phyloP scores from a whole-genome alignment of 2,888 invertebrate genomes.

The Hypsopygia costalis region DNA sequence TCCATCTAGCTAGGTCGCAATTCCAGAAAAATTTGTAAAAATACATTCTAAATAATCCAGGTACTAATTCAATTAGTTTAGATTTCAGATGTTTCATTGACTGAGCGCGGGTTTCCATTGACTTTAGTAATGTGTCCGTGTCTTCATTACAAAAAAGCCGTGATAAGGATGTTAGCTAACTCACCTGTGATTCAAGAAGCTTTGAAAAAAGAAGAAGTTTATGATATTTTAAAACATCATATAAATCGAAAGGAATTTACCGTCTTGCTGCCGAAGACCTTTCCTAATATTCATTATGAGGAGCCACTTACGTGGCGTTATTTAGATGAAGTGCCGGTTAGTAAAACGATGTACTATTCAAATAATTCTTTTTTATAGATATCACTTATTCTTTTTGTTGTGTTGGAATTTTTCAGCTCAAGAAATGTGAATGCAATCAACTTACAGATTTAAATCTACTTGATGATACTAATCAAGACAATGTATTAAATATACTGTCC shows the following conservation, averaged over 20 bases:
- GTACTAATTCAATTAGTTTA: no score
- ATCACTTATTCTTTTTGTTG: no score
- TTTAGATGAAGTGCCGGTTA: slow-evolving; percentile 58
- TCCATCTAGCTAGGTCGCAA: no score
- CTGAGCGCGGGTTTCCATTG: slow-evolving; percentile 61
- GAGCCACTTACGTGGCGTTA: slow-evolving; percentile 54
- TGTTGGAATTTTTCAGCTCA: slow-evolving; percentile 42
- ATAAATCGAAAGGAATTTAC: slow-evolving; percentile 52
- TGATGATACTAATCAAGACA: slow-evolving; percentile 64
- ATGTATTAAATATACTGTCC: slow-evolving; percentile 60
- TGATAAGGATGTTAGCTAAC: slow-evolving; percentile 46
- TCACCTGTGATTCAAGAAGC: slow-evolving; percentile 40
- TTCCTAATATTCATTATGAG: slow-evolving; percentile 50
- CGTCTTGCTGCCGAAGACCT: slow-evolving; percentile 54
- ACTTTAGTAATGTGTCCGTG: slow-evolving; percentile 58
- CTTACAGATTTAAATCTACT: slow-evolving; percentile 56
- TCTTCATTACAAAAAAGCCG: slow-evolving; percentile 44
- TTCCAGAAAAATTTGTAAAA: no score
- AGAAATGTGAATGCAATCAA: slow-evolving; percentile 70
- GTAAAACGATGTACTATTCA: neutral
- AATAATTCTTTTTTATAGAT: no score
- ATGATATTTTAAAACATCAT: slow-evolving; percentile 45
- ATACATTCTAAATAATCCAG: no score
- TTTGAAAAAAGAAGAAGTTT: slow-evolving; percentile 38
- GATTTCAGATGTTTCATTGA: slow-evolving; percentile 41